Base-by-base conservation (phyloP, 2,888 invertebrate genomes). In the Cephalotes varians region DNA sequence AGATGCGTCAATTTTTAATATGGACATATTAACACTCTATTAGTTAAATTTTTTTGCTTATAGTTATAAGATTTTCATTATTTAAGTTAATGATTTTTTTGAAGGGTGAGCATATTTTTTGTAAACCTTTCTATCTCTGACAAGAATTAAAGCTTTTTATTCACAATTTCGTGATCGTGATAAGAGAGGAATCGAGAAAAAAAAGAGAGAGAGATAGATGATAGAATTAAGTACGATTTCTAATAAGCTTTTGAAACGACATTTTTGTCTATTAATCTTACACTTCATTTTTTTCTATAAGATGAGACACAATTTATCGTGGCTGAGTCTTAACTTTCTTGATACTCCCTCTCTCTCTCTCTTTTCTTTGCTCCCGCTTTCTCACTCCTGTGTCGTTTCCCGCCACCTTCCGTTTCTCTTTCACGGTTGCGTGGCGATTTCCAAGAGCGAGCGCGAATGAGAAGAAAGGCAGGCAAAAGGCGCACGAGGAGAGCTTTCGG, bases 361-460 rank as follows among this genome's bases (percentile, higher is more conserved):
- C 21, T n/a, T 6, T 37, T 31, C 40, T 21, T 56, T 54, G 21
- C 64, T 67, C 73, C 73, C 34, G n/a, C 67, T 80, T 47, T 67
- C 72, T 81, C 65, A 25, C 40, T 62, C 58, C 44, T 40, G 28
- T 56, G 31, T 2, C 67, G 51, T 69, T 79, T 79, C 69, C 65
- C 56, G 56, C 58, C 73, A 58, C 58, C 34, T 79, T 72, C 44
- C 79, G 54, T 58, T 79, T 67, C 54, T 65, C 77, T 71, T 56
- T 80, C 58, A 80, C 74, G 72, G 47, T 80, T 74, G 73, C 80
- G 47, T 62, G 80, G 47, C 74, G 80, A 80, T 74, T 44, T 37
- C 49, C 74, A 73, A 49, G 47, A 47, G 34, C 64, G 80, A 80
- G 40, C 54, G 51, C 44, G 54, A 54, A 60, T 58, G 74, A 74